These are phyloP conservation scores for Sialis fuliginosa DNA, from an alignment of 2,888 invertebrate species.

Conservation along the genomic window DNA sequence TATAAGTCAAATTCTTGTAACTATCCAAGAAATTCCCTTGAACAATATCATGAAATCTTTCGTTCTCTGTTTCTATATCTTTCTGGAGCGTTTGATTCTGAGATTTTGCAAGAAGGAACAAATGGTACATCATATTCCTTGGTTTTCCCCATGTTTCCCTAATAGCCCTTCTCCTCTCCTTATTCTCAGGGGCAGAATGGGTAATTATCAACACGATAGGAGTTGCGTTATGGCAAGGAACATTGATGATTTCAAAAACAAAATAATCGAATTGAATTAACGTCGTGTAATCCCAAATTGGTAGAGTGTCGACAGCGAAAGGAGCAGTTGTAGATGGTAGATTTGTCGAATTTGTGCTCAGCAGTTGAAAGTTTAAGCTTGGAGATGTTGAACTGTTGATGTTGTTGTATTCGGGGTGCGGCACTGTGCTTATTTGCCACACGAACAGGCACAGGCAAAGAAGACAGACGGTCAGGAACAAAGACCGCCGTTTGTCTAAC, in stretches of 20 bases:
- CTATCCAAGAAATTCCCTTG: conserved; percentile 62
- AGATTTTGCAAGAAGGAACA: too few species aligned
- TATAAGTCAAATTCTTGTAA: conserved; percentile 69
- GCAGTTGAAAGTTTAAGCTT: too few species aligned
- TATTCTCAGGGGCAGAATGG: conserved; percentile 49
- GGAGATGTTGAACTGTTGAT: too few species aligned
- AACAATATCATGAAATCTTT: conserved; percentile 39
- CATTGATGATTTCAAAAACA: conserved; percentile 36
- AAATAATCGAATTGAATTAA: conserved; percentile 40
- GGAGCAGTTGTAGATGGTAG: not conserved
- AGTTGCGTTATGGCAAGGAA: conserved; percentile 28
- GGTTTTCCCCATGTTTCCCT: conserved; percentile 52
- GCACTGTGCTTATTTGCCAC: conserved; percentile 1
- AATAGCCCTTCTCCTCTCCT: conserved; percentile 43
- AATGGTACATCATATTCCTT: too few species aligned
- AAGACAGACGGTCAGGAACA: too few species aligned
- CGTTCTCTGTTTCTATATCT: conserved; percentile 29
- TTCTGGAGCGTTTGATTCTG: conserved; percentile 9
- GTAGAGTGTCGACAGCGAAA: conserved; percentile 9
- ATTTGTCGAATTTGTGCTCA: not conserved
- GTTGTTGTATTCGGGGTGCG: not conserved
- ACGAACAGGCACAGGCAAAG: conserved; percentile 1
- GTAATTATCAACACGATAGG: too few species aligned
- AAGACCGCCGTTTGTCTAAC: too few species aligned
- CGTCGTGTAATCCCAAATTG: conserved; percentile 15